phyloP scores from a whole-genome alignment of 2,113 vertebrate species.

The Brienomyrus brachyistius region DNA sequence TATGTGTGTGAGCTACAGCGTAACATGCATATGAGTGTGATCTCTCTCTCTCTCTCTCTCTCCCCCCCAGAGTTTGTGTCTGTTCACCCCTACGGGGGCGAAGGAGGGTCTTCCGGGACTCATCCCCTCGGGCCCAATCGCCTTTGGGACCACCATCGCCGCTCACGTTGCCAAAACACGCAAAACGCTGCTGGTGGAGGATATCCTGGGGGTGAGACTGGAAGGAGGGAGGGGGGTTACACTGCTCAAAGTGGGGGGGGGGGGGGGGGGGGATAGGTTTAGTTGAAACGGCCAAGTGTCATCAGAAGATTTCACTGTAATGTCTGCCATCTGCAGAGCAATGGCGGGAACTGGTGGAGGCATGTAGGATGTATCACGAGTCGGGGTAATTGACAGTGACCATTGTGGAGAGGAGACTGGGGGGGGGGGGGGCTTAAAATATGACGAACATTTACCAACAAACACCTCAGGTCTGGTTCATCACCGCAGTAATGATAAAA shows the following conservation, averaged over 20 bases:
- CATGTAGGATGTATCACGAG: background rate
- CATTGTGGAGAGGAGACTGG: background rate
- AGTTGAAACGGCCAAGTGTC: background rate
- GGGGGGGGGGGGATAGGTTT: background rate
- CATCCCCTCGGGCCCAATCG: conserved; percentile 80
- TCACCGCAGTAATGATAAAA: background rate
- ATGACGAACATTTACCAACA: background rate
- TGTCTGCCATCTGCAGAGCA: background rate
- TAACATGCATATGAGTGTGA: background rate
- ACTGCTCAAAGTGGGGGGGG: background rate
- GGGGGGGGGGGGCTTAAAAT: background rate
- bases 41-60: background rate
- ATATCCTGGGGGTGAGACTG: conserved; percentile 81
- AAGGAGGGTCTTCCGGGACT: conserved; percentile 82
- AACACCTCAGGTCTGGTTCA: background rate
- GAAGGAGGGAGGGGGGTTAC: background rate
- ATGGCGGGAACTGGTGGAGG: background rate
- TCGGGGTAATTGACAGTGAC: background rate
- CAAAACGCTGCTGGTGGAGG: conserved; percentile 86
- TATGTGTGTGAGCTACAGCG: background rate
- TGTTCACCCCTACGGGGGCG: conserved; percentile 84
- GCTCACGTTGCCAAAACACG: conserved; percentile 94
- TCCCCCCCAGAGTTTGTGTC: conserved; percentile 78
- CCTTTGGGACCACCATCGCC: conserved; percentile 85
- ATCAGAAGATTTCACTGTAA: background rate